phyloP scores from a whole-genome alignment of 2,113 vertebrate genomes.

The Cebus imitator region DNA sequence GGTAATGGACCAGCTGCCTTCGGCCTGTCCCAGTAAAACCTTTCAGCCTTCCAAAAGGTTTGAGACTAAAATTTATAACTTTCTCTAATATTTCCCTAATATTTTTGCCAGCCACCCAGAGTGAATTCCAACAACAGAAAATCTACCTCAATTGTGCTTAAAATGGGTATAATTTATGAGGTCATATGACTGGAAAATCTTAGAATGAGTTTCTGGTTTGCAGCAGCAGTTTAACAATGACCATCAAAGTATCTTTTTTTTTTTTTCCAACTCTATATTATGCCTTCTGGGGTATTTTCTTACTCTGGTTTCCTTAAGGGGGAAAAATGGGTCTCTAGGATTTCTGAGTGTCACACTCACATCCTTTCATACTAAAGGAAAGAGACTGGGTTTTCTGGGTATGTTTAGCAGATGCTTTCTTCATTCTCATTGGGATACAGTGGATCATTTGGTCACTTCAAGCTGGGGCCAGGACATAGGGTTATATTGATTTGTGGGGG shows the following conservation, averaged over 20 bases:
- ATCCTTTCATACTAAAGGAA: not conserved
- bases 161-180: not conserved
- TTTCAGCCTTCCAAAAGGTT: no score
- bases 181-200: not conserved
- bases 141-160: not conserved
- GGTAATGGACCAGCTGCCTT: no score
- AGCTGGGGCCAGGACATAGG: not conserved
- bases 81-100: no score
- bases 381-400: not conserved
- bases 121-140: not conserved
- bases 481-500: not conserved
- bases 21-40: no score
- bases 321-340: not conserved
- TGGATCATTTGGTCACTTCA: not conserved
- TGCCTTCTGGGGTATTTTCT: not conserved
- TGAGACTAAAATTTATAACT: no score
- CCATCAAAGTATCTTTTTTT: not conserved
- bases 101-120: no score
- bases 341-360: not conserved
- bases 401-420: not conserved
- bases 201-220: not conserved
- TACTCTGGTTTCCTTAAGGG: not conserved
- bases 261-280: not conserved
- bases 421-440: not conserved
- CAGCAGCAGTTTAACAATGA: not conserved